Conservation (phyloP, 2,888 invertebrate genomes). For the Cryptophagus acutangulus region DNA sequence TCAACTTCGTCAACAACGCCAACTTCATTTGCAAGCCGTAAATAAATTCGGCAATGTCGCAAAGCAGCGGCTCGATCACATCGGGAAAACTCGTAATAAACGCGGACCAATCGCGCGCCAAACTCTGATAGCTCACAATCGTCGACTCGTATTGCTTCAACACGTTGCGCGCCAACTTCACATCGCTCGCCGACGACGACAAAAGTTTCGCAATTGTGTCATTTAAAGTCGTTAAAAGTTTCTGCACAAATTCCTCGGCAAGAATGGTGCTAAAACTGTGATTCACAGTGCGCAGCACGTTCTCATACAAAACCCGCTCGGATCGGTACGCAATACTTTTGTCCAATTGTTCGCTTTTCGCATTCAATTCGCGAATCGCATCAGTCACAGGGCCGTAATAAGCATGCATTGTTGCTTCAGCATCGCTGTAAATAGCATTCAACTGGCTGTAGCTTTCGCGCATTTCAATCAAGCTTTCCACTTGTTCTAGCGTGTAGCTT, state of each 20-base stretch:
- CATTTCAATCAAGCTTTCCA: conserved; percentile 55
- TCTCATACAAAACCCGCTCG: conserved; percentile 49
- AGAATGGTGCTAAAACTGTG: conserved; percentile 33
- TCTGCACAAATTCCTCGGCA: conserved; percentile 22
- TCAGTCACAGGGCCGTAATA: conserved; percentile 48
- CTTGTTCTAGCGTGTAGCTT: conserved; percentile 64
- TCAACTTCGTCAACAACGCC: conserved; percentile 51
- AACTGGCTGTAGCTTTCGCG: conserved; percentile 57
- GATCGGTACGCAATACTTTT: conserved; percentile 56
- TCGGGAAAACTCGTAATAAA: conserved; percentile 64
- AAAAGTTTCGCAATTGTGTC: background rate
- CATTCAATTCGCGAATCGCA: conserved; percentile 38
- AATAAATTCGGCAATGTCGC: conserved; percentile 62
- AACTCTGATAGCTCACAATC: conserved; percentile 31
- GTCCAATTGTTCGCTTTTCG: conserved; percentile 43
- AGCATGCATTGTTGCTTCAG: conserved; percentile 48
- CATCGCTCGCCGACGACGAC: conserved; percentile 11
- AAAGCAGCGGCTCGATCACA: conserved; percentile 65
- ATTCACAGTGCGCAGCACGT: conserved; percentile 44
- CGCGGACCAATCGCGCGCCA: conserved; percentile 50
- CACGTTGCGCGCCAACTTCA: conserved; percentile 5
- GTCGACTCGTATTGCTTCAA: conserved; percentile 23
- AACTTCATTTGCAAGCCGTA: conserved; percentile 59
- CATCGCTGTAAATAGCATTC: conserved; percentile 43
- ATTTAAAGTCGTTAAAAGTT: conserved; percentile 20